These are phyloP conservation scores for Sitta carolinensis DNA, from an alignment of 2,797 vertebrate genomes.

Conservation along the genomic window DNA sequence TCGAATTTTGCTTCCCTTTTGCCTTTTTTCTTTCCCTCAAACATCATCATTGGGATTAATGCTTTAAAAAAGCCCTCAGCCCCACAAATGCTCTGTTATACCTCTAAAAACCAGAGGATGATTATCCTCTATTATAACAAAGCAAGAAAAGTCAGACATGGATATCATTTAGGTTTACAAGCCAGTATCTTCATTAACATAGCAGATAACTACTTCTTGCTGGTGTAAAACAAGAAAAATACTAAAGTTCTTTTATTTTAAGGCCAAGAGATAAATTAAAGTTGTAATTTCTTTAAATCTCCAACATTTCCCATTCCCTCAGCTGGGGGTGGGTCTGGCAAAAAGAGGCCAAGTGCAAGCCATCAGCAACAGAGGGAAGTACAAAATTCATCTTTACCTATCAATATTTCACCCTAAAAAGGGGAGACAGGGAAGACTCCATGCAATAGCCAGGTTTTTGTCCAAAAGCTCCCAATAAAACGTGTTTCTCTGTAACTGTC, in stretches of 20 bases:
- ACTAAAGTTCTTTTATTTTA: not conserved
- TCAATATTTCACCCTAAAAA: not conserved
- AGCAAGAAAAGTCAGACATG: not conserved
- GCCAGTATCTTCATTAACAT: not conserved
- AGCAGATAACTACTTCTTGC: not conserved
- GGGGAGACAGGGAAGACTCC: not conserved
- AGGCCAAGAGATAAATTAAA: not conserved
- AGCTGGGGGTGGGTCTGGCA: not conserved
- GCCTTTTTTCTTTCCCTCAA: not conserved
- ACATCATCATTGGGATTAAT: not conserved
- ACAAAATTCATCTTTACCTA: not conserved
- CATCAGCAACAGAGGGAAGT: not conserved
- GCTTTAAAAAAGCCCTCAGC: not conserved
- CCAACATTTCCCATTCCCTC: not conserved
- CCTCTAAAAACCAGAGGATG: not conserved
- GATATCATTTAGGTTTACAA: not conserved
- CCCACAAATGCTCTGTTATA: not conserved
- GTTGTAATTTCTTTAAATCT: not conserved
- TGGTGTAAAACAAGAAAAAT: not conserved
- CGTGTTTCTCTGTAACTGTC: not conserved
- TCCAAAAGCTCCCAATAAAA: not conserved
- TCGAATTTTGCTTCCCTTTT: not conserved
- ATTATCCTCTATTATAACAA: not conserved
- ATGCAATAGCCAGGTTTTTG: not conserved
- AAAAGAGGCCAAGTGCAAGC: not conserved